Base-by-base conservation (phyloP, 2,113 vertebrate genomes). In the Catharus fuscescens region DNA sequence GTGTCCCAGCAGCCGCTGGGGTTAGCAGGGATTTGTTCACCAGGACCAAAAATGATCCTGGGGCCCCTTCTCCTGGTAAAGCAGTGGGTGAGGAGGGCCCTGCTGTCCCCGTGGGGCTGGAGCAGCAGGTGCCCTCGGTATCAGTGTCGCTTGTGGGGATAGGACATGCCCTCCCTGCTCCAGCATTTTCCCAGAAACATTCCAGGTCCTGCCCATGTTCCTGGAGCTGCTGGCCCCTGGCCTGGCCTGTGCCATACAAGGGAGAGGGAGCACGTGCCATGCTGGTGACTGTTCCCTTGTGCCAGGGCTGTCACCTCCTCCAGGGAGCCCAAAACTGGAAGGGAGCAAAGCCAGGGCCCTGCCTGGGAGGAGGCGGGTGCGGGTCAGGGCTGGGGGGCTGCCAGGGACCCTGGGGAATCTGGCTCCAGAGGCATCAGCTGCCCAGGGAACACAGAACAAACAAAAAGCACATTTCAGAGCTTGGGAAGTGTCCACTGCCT, bases 281-380 rank as follows among this genome's bases (percentile, higher is more conserved):
- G 16, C 54, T 15, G 25, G 36, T 72, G 87, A 18, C 66, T 2
- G 8, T 31, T 28, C 74, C 53, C 52, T 25, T 20, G 62, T 62
- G 66, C 61, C 77, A 74, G 65, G 48, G 52, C 44, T 86, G 77
- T 28, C 67, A 80, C 62, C 66, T 59, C 91, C 69, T 56, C 45
- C 74, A 23, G 0, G 18, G 57, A 82, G 69, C 69, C 60, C 80
- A 81, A 73, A 85, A 32, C 19, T 17, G 26, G 56, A 70, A 31
- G 0, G 4, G 48, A 48, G 19, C 59, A 72, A 86, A 62, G 1
- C 48, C 86, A 48, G 9, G 0, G 26, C 69, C 53, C 48, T 44
- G 57, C 42, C n/a, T 0, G 0, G 76, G 61, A 64, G 71, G 34
- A 59, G 54, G 44, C 0, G 4, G 21, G 56, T 23, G n/a, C 0